Evolutionary conservation across 2,888 invertebrate species (phyloP), one percentile per base, ranked within the genome.

Genomic region (Pyrrhia umbra): DNA sequence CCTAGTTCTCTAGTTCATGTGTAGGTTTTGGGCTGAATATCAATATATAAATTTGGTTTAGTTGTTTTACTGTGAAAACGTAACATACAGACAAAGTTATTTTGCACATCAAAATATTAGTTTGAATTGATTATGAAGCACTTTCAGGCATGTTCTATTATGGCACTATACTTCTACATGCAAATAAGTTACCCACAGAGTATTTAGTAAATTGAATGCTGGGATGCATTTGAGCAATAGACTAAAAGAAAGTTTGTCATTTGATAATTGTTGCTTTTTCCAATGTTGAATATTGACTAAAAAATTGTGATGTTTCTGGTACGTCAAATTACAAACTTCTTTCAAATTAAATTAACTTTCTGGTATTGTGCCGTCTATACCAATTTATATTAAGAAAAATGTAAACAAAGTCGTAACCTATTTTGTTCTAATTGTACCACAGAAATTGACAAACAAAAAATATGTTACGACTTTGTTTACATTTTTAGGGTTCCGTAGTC

Each of bases 121-220:
- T 30, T 30, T n/a, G n/a, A n/a, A n/a, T 34, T 34, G 13, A 34
- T n/a, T 34, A n/a, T n/a, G 5, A 34, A 34, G 21, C 64, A 71
- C 42, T 27, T 37, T 15, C 2, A 34, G 21, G 27, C 34, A 63
- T 70, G 34, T 37, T 49, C 6, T 37, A 63, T n/a, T n/a, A n/a
- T 21, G 47, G 63, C 65, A 27, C 47, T 37, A 27, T 16, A 30
- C 34, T 15, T 8, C 37, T 13, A 15, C 10, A 16, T 37, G 6
- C 21, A 63, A 43, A 23, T 30, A 27, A 23, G n/a, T 15, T 8
- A 27, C 16, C 10, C 8, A 65, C 30, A 71, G 45, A 50, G 23
- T 39, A 51, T 25, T 23, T 71, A 51, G 20, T 34, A 16, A 64
- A 64, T 34, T 30, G 23, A 71, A 51, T 66, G 39, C 30, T 15